Evolutionary conservation across 30 jellyfish, hydroid and myxozoan species (phyloP), one percentile per base, ranked within the genome.

Genomic region (Cassiopea xamachana): DNA sequence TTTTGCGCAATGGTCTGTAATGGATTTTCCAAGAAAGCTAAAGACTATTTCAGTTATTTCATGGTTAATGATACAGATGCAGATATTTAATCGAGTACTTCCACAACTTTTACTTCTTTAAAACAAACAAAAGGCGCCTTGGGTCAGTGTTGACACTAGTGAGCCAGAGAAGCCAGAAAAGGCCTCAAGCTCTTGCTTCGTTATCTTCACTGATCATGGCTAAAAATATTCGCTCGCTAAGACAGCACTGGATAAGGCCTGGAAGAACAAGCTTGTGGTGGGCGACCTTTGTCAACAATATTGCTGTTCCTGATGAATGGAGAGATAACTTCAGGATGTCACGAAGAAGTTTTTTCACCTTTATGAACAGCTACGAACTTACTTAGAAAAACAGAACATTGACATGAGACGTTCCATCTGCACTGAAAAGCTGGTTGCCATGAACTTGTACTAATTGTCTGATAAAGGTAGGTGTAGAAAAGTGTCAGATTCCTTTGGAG

Each of bases 391-490:
- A 2, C 27, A 68, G 77, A 7, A 19, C 18, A 17, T 77, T 15
- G 10, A 79, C 87, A 55, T 50, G 76, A 51, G 77, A 8, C 45
- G 55, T 12, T 45, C 72, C 14, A 48, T 77, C 43, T 4, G 13
- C 50, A 62, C 62, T 7, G 86, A 77, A 77, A 48, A 48, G 48
- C 59, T 7, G 82, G 82, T 73, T 73, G 82, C 82, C 43, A 47
- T 73, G 62, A 48, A 71, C 19, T 62, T 77, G 14, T 77, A 77
- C 72, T 77, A 77, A 13, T 77, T 77, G 62, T 60, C 86, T 45
- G 86, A 77, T 49, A 46, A 77, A 77, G 86, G 86, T 62, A 77
- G 86, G 17, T 77, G 48, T 55, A 46, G 72, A 50, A 80, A 60
- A 80, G 69, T 69, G 2, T 48, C 80, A 60, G 59, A 60, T 59